phyloP scores from a whole-genome alignment of 2,113 vertebrate species.

The Ariopsis seemanni region DNA sequence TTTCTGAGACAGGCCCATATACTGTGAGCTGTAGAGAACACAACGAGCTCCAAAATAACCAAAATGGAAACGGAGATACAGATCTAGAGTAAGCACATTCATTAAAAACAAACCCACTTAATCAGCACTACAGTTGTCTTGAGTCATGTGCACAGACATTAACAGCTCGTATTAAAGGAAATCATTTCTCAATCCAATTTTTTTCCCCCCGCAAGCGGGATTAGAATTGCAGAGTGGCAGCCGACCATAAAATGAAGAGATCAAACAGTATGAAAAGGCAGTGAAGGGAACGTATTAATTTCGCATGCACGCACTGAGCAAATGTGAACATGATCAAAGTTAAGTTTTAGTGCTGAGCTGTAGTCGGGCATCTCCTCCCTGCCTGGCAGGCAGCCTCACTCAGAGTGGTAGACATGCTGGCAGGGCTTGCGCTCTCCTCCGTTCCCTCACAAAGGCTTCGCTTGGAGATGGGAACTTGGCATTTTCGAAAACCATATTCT shows the following conservation, averaged over 20 bases:
- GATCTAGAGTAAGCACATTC: no score
- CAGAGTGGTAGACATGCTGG: neutral
- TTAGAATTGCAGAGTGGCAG: neutral
- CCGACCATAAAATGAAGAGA: neutral
- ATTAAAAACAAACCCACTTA: neutral
- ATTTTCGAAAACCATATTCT: slow-evolving; percentile 28
- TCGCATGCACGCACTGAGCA: slow-evolving; percentile 30
- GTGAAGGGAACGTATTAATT: slow-evolving; percentile 17
- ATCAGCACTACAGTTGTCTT: neutral
- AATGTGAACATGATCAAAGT: slow-evolving; percentile 42
- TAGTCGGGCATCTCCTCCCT: slow-evolving; percentile 42
- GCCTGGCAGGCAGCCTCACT: slow-evolving; percentile 44
- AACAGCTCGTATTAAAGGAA: neutral
- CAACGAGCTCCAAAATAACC: neutral
- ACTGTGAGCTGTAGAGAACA: neutral
- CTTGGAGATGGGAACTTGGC: slow-evolving; percentile 28
- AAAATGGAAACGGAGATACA: neutral
- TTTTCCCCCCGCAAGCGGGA: neutral
- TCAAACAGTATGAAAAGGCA: neutral
- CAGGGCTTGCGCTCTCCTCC: slow-evolving; percentile 16
- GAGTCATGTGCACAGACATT: neutral
- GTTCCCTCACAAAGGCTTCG: slow-evolving; percentile 34
- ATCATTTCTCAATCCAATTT: neutral
- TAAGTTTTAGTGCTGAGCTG: slow-evolving; percentile 16
- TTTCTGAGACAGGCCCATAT: no score